These are phyloP conservation scores for Cantharis rustica DNA, from an alignment of 2,888 invertebrate species.

Conservation along the genomic window DNA sequence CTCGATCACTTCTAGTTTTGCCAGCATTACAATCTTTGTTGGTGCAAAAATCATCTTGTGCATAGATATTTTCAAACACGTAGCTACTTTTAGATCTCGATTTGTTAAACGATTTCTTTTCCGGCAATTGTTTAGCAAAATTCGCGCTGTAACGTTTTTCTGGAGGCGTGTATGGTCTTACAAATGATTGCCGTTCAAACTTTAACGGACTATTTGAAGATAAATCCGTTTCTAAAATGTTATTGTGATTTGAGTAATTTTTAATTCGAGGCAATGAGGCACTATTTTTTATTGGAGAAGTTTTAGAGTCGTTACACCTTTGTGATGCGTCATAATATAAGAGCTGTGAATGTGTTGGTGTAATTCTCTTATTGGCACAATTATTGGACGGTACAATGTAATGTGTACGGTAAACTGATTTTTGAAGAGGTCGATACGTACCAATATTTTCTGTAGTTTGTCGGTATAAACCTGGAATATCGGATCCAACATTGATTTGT, in stretches of 20 bases:
- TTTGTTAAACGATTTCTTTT: conserved; percentile 23
- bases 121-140: conserved; percentile 42
- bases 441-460: conserved; percentile 55
- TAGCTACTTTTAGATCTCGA: conserved; percentile 47
- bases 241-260: conserved; percentile 14
- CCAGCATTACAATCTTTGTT: conserved; percentile 36
- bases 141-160: conserved; percentile 52
- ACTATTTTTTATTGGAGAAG: conserved; percentile 14
- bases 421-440: conserved; percentile 55
- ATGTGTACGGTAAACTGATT: conserved; percentile 49
- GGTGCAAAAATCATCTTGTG: conserved; percentile 30
- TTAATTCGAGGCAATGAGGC: conserved; percentile 22
- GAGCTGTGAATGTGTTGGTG: conserved; percentile 37
- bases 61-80: conserved; percentile 52
- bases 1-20: conserved; percentile 38
- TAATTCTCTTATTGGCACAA: conserved; percentile 51
- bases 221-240: conserved; percentile 11
- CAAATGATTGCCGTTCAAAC: conserved; percentile 15
- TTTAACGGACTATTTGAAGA: conserved; percentile 14
- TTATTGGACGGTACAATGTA: conserved; percentile 52
- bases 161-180: conserved; percentile 49
- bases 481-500: conserved; percentile 43
- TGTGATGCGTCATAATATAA: conserved; percentile 14
- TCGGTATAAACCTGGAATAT: conserved; percentile 51
- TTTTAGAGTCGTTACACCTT: conserved; percentile 4